Percentiles rank a stretch among this genome's conserved stretches.
Conservation (phyloP, 2,113 vertebrate genomes). For the Nerophis lumbriciformis region DNA sequence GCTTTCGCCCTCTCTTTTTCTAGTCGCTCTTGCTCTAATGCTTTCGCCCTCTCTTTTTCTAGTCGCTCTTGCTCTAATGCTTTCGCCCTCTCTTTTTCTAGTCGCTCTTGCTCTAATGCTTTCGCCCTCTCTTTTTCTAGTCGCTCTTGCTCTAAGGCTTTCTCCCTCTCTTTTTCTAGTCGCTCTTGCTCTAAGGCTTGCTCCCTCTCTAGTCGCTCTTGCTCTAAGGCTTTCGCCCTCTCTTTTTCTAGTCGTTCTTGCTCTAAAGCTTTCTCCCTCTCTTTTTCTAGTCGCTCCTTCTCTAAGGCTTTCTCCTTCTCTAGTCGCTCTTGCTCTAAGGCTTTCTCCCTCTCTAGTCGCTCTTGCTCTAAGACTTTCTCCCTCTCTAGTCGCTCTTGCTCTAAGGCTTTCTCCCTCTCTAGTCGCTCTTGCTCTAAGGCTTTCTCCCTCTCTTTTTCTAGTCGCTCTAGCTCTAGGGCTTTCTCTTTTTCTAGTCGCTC, state of each 20-base stretch:
- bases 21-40: constrained; percentile 23
- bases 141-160: constrained; percentile 16
- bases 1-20: constrained; percentile 24
- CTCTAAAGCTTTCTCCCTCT: constrained; percentile 31
- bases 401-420: constrained; percentile 40
- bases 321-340: constrained; percentile 30
- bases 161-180: constrained; percentile 12
- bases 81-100: constrained; percentile 15
- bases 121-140: neutral
- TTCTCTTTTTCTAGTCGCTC: constrained; percentile 44
- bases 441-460: constrained; percentile 31
- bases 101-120: constrained; percentile 12
- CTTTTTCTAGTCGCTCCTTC: neutral
- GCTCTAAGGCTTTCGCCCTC: constrained; percentile 27
- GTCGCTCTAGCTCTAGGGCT: no score
- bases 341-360: constrained; percentile 22
- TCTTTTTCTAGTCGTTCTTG: constrained; percentile 22
- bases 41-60: neutral
- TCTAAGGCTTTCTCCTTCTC: constrained; percentile 41
- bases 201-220: constrained; percentile 22
- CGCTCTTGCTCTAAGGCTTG: constrained; percentile 17
- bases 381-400: constrained; percentile 30
- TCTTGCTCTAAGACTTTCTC: constrained; percentile 44
- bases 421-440: constrained; percentile 42
- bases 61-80: neutral